Percentiles rank a stretch among this genome's conserved stretches.
Evolutionary conservation across 2,113 vertebrate species (phyloP).

Genomic region (Solea solea): DNA sequence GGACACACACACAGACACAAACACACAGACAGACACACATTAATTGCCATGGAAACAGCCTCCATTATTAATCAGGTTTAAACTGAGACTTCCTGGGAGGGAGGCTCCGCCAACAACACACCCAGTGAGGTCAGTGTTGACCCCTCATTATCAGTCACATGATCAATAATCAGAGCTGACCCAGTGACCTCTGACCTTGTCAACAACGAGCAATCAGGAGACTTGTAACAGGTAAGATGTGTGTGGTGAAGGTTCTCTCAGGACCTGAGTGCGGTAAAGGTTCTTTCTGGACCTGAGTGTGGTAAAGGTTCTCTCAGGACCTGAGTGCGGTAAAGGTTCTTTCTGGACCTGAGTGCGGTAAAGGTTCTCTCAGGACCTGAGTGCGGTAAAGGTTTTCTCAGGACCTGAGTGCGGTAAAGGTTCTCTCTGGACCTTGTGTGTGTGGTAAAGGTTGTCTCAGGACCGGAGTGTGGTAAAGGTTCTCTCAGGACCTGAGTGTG

Average conservation of each 20-base stretch:
- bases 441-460: background rate
- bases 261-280: background rate
- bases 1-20: conserved; percentile 5
- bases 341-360: no score
- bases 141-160: conserved; percentile 4
- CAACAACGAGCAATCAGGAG: background rate
- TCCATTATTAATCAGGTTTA: conserved; percentile 61
- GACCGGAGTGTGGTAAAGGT: background rate
- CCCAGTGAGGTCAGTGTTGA: background rate
- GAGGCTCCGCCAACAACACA: conserved; percentile 11
- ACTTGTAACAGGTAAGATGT: background rate
- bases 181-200: no score
- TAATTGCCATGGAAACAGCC: conserved; percentile 56
- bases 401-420: no score
- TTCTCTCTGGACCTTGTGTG: background rate
- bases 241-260: background rate
- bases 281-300: background rate
- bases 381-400: background rate
- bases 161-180: conserved; percentile 11
- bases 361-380: no score
- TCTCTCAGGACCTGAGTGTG: background rate
- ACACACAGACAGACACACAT: conserved; percentile 17
- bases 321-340: background rate
- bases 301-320: no score
- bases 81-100: conserved; percentile 56